Conservation (phyloP, 1,140 invertebrate genomes). For the Drosophila virilis region DNA sequence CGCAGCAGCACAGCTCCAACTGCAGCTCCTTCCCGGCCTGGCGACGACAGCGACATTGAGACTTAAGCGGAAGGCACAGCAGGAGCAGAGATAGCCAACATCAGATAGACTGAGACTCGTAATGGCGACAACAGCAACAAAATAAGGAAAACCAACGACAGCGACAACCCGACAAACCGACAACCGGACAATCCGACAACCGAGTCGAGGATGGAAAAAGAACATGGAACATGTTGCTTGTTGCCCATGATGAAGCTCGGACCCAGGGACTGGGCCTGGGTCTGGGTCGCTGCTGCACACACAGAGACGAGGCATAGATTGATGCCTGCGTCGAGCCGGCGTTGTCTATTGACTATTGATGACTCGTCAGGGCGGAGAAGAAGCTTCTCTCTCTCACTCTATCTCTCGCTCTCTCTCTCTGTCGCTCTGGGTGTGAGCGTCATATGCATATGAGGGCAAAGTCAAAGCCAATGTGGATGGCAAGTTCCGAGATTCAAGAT, state of each 20-base stretch:
- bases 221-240: constrained; percentile 70
- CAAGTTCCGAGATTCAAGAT: constrained; percentile 34
- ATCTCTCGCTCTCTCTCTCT: too few relatives aligned
- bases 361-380: constrained; percentile 33
- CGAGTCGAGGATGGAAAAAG: constrained; percentile 26
- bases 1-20: background rate
- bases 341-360: constrained; percentile 78
- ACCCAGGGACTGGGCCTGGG: constrained; percentile 5
- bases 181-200: constrained; percentile 12
- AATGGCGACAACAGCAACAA: constrained; percentile 75
- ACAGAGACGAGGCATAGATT: constrained; percentile 53
- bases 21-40: constrained; percentile 1
- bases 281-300: constrained; percentile 1
- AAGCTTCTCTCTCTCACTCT: background rate
- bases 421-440: constrained; percentile 51
- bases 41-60: constrained; percentile 70
- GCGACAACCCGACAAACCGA: constrained; percentile 31
- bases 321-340: constrained; percentile 58
- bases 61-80: constrained; percentile 83
- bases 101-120: constrained; percentile 77
- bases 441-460: constrained; percentile 73
- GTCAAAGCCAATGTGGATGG: constrained; percentile 1
- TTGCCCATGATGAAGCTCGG: constrained; percentile 38
- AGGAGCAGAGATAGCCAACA: constrained; percentile 83
- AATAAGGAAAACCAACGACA: constrained; percentile 29